phyloP scores from a whole-genome alignment of 2,888 invertebrate genomes.

The Nephrotoma flavescens region DNA sequence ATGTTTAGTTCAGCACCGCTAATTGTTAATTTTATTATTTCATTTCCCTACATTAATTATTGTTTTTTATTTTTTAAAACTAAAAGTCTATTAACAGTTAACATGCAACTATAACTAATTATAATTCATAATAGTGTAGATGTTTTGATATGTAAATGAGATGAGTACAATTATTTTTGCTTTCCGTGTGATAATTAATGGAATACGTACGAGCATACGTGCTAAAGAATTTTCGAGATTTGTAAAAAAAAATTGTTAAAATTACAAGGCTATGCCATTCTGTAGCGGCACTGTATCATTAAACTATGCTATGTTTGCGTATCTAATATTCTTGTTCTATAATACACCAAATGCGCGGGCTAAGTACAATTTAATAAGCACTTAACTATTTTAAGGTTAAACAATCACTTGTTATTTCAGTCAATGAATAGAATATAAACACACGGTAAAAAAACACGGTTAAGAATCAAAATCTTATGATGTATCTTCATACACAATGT shows the following conservation, averaged over 20 bases:
- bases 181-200: background rate
- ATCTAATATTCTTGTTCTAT: background rate
- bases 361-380: background rate
- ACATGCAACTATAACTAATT: background rate
- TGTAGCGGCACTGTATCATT: background rate
- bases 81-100: background rate
- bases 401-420: background rate
- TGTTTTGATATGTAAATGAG: background rate
- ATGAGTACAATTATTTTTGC: background rate
- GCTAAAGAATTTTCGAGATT: no score
- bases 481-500: background rate
- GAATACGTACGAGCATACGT: no score
- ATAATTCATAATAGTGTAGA: background rate
- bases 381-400: background rate
- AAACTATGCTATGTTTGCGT: background rate
- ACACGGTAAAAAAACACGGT: background rate
- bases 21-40: background rate
- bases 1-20: background rate
- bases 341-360: background rate
- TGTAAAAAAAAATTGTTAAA: no score
- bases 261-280: background rate
- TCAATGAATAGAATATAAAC: background rate
- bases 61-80: background rate
- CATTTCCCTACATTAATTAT: background rate
- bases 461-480: background rate